Conservation (phyloP, 1,140 invertebrate species). For the Temnothorax nylanderi region DNA sequence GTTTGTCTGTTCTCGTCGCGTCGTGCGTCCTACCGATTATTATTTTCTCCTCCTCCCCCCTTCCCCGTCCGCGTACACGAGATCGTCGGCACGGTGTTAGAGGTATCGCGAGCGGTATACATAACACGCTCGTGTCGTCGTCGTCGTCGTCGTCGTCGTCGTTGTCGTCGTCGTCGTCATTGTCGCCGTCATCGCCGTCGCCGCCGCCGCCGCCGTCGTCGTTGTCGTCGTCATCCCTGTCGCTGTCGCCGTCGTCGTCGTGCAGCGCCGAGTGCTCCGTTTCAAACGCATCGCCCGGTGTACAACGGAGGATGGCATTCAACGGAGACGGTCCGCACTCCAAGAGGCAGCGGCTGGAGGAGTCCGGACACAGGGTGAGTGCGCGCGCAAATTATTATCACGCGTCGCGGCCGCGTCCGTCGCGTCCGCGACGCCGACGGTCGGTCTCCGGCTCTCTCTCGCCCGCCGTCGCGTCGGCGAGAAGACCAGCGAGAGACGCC, state of each 20-base stretch:
- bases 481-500: too few relatives aligned
- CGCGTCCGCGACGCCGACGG: background rate
- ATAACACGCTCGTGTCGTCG: constrained; percentile 63
- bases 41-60: constrained; percentile 72
- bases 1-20: constrained; percentile 77
- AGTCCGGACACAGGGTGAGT: constrained; percentile 86
- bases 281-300: constrained; percentile 64
- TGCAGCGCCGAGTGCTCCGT: constrained; percentile 57
- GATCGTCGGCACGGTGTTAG: constrained; percentile 65
- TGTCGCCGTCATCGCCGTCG: background rate
- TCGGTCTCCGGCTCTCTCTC: too few relatives aligned
- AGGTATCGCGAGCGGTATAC: constrained; percentile 54
- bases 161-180: too few relatives aligned
- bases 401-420: background rate
- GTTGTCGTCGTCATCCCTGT: background rate
- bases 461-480: background rate
- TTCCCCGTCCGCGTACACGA: constrained; percentile 64
- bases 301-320: constrained; percentile 84
- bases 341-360: constrained; percentile 86
- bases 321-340: constrained; percentile 86
- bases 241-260: background rate
- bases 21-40: constrained; percentile 77
- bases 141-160: background rate
- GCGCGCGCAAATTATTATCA: constrained; percentile 22
- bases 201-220: background rate